Evolutionary conservation across 1,140 invertebrate species (phyloP), one percentile per base, ranked within the genome.

Genomic region (Heterodera carotae): DNA sequence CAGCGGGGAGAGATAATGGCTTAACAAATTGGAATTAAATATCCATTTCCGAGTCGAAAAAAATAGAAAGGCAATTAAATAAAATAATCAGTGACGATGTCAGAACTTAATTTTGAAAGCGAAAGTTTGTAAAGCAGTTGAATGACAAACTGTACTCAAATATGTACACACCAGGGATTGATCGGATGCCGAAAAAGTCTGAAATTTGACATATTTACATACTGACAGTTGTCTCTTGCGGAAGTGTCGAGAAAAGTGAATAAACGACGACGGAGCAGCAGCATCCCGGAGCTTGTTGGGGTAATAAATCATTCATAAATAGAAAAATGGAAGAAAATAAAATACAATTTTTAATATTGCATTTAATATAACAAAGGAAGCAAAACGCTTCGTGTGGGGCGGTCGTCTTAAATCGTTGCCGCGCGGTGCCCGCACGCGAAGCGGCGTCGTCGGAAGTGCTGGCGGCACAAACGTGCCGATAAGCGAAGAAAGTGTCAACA

Each of bases 261-360:
- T 36, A 74, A 74, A 74, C 56, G 72, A 62, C 72, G 72, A 62
- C 72, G 72, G 31, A 74, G 72, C 43, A 74, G 72, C 36, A 74
- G 72, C 27, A 74, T 74, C n/a, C 72, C 72, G 36, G 72, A 74
- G 59, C 22, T 74, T 33, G 72, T 74, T 36, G 72, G 27, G 56
- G 72, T 74, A 18, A 43, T 10, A 12, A 66, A 29, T 27, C 25
- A 6, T 43, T 43, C 0, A 6, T 8, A 43, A 43, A 43, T 43
- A 43, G 12, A 6, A 6, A 43, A 43, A 8, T 43, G 12, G 12
- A 0, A 43, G 12, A 6, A 43, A 12, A 43, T 6, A 12, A 43
- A 43, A 12, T 43, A 12, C 39, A 43, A 8, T 43, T 6, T 12
- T 43, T 43, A 8, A 43, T 43, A 56, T 22, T 18, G 15, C 0